Base-by-base conservation (phyloP, 92 coral and sea anemone species). In the Plumapathes pennacea region DNA sequence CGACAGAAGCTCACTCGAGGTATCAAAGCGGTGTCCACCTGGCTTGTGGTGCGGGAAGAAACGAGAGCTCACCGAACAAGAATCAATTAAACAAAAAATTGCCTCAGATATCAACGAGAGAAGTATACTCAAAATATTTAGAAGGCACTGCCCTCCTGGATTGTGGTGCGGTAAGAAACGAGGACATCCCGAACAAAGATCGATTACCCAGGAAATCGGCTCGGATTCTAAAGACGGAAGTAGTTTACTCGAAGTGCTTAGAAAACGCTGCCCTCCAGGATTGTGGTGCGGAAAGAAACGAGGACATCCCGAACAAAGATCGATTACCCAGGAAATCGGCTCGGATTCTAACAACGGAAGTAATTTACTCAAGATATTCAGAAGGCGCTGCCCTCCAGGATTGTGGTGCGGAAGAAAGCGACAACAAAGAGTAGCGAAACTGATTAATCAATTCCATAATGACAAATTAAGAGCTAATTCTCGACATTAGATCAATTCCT, bases 21-120 rank as follows among this genome's bases (percentile, higher is more conserved):
- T n/a, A n/a, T n/a, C n/a, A n/a, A 34, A 50, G 28, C 32, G 4
- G 8, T 85, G 91, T 33, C 92, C 92, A 8, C 85, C 92, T 30
- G 92, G 92, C 6, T 46, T 85, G n/a, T 86, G 95, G 95, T 86
- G 95, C 23, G 95, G 95, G 22, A 81, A 62, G 32, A 84, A 73
- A 32, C 54, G 88, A 62, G 63, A 25, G 18, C 5, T 83, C 21
- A n/a, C 28, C n/a, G 32, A 57, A 21, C 65, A 50, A 10, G 21
- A n/a, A 14, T 25, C 31, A 36, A 12, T 7, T 7, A 50, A 12
- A 10, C 37, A 27, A 10, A 41, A 4, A 4, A 30, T 24, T 4
- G 37, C 4, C 49, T 18, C 36, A 30, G 23, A 23, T 11, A 52
- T 19, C 1, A 7, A 5, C 14, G 29, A 37, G 4, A 17, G 46